Evolutionary conservation across 2,888 invertebrate genomes (phyloP).

Genomic region (Linnaemya vulpina): DNA sequence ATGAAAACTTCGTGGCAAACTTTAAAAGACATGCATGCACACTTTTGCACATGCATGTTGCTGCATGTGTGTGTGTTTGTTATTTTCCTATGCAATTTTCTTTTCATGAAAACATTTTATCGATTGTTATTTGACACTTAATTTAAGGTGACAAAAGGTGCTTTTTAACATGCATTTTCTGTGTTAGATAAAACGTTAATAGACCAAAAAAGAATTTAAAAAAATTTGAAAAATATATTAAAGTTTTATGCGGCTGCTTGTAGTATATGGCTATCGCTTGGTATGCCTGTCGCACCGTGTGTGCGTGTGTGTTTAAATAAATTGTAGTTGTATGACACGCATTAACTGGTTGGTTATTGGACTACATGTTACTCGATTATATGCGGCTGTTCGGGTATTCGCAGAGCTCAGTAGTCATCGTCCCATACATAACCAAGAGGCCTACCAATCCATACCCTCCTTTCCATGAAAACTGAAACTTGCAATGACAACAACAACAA

Average conservation of each 20-base stretch:
- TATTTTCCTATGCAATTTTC: conserved; percentile 51
- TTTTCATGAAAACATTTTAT: conserved; percentile 70
- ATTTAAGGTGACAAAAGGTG: conserved; percentile 77
- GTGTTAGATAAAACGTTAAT: conserved; percentile 68
- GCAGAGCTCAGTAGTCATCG: conserved; percentile 38
- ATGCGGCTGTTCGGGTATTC: conserved; percentile 18
- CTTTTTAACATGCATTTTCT: conserved; percentile 72
- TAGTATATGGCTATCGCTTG: conserved; percentile 33
- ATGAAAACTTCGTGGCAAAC: conserved; percentile 17
- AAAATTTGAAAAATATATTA: no score
- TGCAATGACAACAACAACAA: conserved; percentile 2
- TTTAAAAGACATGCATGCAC: not conserved
- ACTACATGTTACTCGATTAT: conserved; percentile 67
- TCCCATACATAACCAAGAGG: conserved; percentile 51
- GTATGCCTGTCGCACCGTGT: conserved; percentile 44
- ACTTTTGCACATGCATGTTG: not conserved
- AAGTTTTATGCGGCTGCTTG: not conserved
- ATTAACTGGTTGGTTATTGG: conserved; percentile 71
- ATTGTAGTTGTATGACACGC: conserved; percentile 70
- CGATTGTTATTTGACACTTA: conserved; percentile 82
- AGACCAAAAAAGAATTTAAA: conserved; percentile 44
- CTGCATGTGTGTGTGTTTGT: not conserved
- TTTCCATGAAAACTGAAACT: conserved; percentile 25
- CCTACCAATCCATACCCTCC: conserved; percentile 47
- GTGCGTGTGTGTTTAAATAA: conserved; percentile 60